Conservation (phyloP, 2,888 invertebrate species). For the Tyria jacobaeae region DNA sequence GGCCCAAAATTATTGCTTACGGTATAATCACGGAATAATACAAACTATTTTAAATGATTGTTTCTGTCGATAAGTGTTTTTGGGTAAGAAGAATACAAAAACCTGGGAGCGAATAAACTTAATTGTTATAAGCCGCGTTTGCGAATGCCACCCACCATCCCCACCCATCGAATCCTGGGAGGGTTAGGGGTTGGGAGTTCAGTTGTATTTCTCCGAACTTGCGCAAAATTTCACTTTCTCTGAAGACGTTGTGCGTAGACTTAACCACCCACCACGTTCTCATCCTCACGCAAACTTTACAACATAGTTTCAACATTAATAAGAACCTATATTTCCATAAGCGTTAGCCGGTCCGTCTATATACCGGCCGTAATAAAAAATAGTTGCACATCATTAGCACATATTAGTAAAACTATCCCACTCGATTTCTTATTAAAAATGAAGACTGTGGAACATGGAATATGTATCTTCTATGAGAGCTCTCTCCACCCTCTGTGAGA, state of each 20-base stretch:
- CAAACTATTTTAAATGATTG: conserved; percentile 50
- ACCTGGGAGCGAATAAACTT: conserved; percentile 82
- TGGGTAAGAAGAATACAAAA: conserved; percentile 71
- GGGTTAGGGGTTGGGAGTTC: conserved; percentile 65
- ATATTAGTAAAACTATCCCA: conserved; percentile 22
- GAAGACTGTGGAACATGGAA: conserved; percentile 54
- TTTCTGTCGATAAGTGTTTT: conserved; percentile 51
- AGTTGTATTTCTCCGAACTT: conserved; percentile 85
- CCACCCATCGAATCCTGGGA: conserved; percentile 63
- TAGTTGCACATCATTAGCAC: conserved; percentile 10
- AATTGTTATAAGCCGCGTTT: conserved; percentile 85
- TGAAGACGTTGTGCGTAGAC: conserved; percentile 84
- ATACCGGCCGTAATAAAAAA: conserved; percentile 4
- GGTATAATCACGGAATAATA: background rate
- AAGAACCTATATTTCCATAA: conserved; percentile 48
- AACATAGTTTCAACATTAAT: conserved; percentile 67
- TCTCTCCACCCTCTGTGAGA: conserved; percentile 76
- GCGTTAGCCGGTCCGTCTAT: conserved; percentile 31
- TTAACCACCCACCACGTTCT: conserved; percentile 76
- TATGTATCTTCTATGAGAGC: conserved; percentile 68
- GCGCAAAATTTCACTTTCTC: conserved; percentile 87
- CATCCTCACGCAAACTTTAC: conserved; percentile 68
- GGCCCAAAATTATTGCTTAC: background rate
- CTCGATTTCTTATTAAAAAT: conserved; percentile 37
- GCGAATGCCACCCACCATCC: conserved; percentile 77